Conservation (phyloP, 1,140 invertebrate genomes). For the Cydia splendana region DNA sequence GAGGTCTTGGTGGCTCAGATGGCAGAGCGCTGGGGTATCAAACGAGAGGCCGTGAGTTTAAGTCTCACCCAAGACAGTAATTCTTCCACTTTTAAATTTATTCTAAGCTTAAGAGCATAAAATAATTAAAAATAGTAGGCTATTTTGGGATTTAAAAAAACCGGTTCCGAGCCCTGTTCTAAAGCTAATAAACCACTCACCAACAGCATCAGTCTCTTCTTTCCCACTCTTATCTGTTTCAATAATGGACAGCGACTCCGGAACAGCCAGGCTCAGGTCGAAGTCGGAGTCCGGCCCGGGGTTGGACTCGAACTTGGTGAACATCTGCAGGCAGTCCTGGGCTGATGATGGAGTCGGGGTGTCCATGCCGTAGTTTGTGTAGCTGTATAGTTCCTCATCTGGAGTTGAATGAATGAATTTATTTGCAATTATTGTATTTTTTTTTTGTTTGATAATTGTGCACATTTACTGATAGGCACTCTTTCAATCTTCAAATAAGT, state of each 20-base stretch:
- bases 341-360: slow-evolving; percentile 60
- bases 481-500: too few relatives aligned
- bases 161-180: too few relatives aligned
- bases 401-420: slow-evolving; percentile 24
- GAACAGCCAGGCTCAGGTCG: slow-evolving; percentile 75
- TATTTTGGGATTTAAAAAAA: too few relatives aligned
- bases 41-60: too few relatives aligned
- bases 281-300: slow-evolving; percentile 70
- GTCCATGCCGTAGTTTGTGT: slow-evolving; percentile 74
- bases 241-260: slow-evolving; percentile 72
- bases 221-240: slow-evolving; percentile 57
- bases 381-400: slow-evolving; percentile 74
- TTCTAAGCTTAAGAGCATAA: too few relatives aligned
- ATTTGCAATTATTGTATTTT: background rate
- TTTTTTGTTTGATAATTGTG: too few relatives aligned
- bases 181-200: slow-evolving; percentile 40
- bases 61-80: too few relatives aligned
- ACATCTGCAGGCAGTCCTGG: slow-evolving; percentile 65
- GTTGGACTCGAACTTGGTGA: slow-evolving; percentile 59
- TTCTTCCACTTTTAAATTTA: too few relatives aligned
- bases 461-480: background rate
- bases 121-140: too few relatives aligned
- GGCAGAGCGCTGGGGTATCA: too few relatives aligned
- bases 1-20: too few relatives aligned
- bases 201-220: slow-evolving; percentile 54